phyloP scores from a whole-genome alignment of 2,797 vertebrate species.

The Sebastes itinus region DNA sequence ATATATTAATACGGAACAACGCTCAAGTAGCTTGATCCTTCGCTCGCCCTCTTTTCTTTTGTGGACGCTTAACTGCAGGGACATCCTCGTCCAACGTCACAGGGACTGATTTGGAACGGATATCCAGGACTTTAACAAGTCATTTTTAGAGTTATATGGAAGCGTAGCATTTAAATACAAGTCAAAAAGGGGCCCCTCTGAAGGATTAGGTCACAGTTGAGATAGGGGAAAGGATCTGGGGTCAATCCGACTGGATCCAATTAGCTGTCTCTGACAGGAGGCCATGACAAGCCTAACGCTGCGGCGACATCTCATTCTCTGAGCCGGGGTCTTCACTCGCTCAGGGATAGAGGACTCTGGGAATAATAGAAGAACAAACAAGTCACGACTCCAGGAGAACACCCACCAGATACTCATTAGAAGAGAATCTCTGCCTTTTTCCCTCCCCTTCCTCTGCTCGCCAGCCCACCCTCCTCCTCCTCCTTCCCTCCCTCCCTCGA shows the following conservation, averaged over 20 bases:
- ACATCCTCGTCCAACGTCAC: slow-evolving; percentile 28
- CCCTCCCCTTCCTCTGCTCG: slow-evolving; percentile 15
- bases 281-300: slow-evolving; percentile 51
- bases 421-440: slow-evolving; percentile 51
- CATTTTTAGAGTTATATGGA: slow-evolving; percentile 37
- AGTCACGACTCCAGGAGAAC: slow-evolving; percentile 80
- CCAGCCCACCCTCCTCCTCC: not conserved
- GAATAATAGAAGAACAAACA: slow-evolving; percentile 79
- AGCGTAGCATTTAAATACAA: slow-evolving; percentile 57
- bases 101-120: slow-evolving; percentile 20
- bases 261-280: slow-evolving; percentile 70
- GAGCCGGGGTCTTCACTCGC: slow-evolving; percentile 23
- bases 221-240: slow-evolving; percentile 57
- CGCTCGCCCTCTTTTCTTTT: not conserved
- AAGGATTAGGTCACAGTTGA: slow-evolving; percentile 67
- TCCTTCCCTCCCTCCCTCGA: not conserved
- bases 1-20: slow-evolving; percentile 39
- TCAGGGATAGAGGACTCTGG: slow-evolving; percentile 36
- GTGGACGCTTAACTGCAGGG: not conserved
- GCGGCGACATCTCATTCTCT: slow-evolving; percentile 41
- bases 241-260: slow-evolving; percentile 79
- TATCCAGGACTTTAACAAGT: slow-evolving; percentile 41
- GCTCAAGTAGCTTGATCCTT: slow-evolving; percentile 17
- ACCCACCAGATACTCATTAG: slow-evolving; percentile 81
- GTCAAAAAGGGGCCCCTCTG: slow-evolving; percentile 39